Conservation (phyloP, 35 echinoderm and acorn worm genomes). For the Eucidaris tribuloides region DNA sequence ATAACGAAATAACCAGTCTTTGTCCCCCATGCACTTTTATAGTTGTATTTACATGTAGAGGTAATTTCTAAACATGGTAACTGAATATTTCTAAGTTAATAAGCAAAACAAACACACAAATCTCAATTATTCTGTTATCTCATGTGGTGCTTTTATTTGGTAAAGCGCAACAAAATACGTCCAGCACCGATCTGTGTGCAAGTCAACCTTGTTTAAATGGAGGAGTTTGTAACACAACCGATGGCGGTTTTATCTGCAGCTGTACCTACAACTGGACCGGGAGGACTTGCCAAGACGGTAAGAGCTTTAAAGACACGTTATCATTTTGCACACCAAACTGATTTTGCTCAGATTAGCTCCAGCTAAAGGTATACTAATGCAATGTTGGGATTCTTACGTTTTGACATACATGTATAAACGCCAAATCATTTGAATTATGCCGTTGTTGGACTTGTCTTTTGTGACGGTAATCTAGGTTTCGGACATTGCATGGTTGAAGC, state of each 20-base stretch:
- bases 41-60: not conserved
- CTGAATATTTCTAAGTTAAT: not conserved
- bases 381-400: no score
- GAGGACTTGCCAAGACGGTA: not conserved
- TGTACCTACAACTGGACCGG: conserved; percentile 10
- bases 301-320: no score
- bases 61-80: not conserved
- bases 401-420: no score
- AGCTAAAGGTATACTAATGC: no score
- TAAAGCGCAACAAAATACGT: not conserved
- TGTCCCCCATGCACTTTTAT: no score
- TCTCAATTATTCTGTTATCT: not conserved
- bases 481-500: no score
- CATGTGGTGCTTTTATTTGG: not conserved
- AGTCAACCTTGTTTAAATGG: not conserved
- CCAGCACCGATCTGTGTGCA: not conserved
- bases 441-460: no score
- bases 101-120: not conserved
- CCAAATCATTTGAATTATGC: no score
- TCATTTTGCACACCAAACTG: no score
- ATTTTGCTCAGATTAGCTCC: no score
- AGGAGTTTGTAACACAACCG: not conserved
- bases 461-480: no score
- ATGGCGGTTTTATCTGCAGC: not conserved
- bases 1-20: no score